Evolutionary conservation across 2,113 vertebrate species (phyloP).

Genomic region (Dolichotis patagonum): DNA sequence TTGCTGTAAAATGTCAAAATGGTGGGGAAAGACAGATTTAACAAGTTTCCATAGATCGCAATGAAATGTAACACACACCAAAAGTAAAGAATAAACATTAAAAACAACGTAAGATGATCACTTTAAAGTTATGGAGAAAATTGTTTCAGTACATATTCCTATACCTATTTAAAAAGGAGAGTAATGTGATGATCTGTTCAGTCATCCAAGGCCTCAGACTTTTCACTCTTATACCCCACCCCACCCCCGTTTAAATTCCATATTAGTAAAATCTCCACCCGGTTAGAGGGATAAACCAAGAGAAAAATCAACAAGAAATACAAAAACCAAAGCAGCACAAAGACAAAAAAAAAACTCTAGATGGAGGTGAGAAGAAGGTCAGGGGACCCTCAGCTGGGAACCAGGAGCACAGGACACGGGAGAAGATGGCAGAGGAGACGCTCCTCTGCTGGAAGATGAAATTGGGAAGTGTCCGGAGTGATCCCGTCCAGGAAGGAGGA

Average conservation of each 20-base stretch:
- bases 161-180: neutral
- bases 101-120: neutral
- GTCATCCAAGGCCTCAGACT: neutral
- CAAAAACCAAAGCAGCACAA: neutral
- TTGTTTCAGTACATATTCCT: no score
- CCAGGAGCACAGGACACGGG: no score
- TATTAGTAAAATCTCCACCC: neutral
- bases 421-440: neutral
- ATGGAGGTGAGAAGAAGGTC: neutral
- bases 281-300: neutral
- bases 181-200: neutral
- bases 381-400: neutral
- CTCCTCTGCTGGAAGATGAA: neutral
- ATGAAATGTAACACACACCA: neutral
- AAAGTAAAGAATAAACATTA: neutral
- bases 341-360: neutral
- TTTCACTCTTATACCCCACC: neutral
- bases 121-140: neutral
- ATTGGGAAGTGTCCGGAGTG: neutral
- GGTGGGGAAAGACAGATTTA: no score
- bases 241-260: no score
- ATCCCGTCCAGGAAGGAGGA: neutral
- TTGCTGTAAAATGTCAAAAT: neutral
- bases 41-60: neutral
- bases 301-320: neutral